Evolutionary conservation across 1,140 invertebrate genomes (phyloP).

Genomic region (Apis florea): DNA sequence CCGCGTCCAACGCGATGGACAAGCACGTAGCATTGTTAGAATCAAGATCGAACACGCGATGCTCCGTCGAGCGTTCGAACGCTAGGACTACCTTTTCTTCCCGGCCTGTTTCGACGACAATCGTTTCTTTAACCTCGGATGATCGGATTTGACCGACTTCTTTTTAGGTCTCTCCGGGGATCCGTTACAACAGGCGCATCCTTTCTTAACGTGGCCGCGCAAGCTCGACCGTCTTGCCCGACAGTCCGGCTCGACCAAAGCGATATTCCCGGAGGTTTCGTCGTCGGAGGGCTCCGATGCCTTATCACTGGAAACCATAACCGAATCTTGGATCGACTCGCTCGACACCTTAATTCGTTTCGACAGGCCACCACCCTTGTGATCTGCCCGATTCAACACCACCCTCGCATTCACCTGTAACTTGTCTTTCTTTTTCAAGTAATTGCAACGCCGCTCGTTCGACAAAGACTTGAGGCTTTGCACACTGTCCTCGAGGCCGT

Average conservation of each 20-base stretch:
- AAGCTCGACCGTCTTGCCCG: constrained; percentile 79
- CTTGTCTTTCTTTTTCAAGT: constrained; percentile 73
- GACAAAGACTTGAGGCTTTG: constrained; percentile 55
- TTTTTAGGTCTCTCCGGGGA: constrained; percentile 77
- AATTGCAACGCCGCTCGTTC: constrained; percentile 63
- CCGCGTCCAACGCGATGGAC: constrained; percentile 7
- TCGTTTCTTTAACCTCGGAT: constrained; percentile 75
- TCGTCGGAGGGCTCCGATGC: constrained; percentile 75
- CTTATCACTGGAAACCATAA: constrained; percentile 70
- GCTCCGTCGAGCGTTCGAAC: constrained; percentile 65
- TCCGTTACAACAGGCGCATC: constrained; percentile 81
- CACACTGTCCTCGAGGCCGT: constrained; percentile 70
- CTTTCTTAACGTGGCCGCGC: constrained; percentile 81
- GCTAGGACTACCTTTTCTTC: constrained; percentile 80
- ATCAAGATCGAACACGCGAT: constrained; percentile 28
- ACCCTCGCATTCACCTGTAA: constrained; percentile 72
- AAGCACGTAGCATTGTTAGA: constrained; percentile 6
- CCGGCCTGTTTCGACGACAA: constrained; percentile 70
- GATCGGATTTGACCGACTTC: constrained; percentile 69
- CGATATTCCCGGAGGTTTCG: constrained; percentile 65
- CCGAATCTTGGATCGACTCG: constrained; percentile 60
- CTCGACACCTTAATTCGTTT: constrained; percentile 61
- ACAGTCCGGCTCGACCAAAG: constrained; percentile 70
- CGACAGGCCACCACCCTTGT: constrained; percentile 53
- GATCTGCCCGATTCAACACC: constrained; percentile 71